Evolutionary conservation across 2,888 invertebrate genomes (phyloP).

Genomic region (Andrena fulva): DNA sequence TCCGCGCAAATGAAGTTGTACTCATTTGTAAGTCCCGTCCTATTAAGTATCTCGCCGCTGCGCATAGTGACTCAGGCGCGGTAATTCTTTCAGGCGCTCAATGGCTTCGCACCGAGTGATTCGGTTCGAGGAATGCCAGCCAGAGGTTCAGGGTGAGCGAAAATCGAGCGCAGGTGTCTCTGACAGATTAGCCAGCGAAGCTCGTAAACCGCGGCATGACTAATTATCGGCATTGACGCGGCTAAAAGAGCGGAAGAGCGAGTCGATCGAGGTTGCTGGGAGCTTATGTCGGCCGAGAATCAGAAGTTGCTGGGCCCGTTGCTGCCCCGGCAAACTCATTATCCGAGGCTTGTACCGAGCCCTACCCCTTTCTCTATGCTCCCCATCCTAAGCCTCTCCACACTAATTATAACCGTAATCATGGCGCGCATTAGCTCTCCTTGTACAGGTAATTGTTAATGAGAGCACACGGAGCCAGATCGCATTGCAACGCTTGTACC

Average conservation of each 20-base stretch:
- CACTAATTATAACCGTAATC: conserved; percentile 79
- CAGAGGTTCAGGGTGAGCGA: conserved; percentile 1
- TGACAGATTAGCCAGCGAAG: conserved; percentile 50
- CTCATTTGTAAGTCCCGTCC: conserved; percentile 31
- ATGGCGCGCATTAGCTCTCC: conserved; percentile 74
- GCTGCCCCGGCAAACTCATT: conserved; percentile 72
- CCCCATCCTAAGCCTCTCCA: conserved; percentile 39
- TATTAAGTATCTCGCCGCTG: conserved; percentile 27
- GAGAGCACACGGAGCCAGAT: conserved; percentile 72
- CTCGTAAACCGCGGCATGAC: conserved; percentile 61
- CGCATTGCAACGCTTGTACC: conserved; percentile 68
- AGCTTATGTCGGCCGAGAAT: conserved; percentile 37
- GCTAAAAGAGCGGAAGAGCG: conserved; percentile 55
- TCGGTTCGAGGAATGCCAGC: conserved; percentile 1
- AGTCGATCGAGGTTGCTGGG: conserved; percentile 46
- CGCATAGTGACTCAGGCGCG: not conserved
- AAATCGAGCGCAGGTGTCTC: conserved; percentile 40
- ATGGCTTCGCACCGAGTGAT: not conserved
- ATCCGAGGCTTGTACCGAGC: conserved; percentile 59
- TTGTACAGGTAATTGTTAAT: conserved; percentile 77
- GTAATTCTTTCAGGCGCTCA: conserved; percentile 6
- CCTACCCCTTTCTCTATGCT: conserved; percentile 39
- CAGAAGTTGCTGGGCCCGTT: conserved; percentile 53
- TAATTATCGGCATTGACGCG: conserved; percentile 69
- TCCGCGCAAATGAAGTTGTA: conserved; percentile 40